These are phyloP conservation scores for Trichechus manatus DNA, from an alignment of 2,113 vertebrate species.

Conservation along the genomic window DNA sequence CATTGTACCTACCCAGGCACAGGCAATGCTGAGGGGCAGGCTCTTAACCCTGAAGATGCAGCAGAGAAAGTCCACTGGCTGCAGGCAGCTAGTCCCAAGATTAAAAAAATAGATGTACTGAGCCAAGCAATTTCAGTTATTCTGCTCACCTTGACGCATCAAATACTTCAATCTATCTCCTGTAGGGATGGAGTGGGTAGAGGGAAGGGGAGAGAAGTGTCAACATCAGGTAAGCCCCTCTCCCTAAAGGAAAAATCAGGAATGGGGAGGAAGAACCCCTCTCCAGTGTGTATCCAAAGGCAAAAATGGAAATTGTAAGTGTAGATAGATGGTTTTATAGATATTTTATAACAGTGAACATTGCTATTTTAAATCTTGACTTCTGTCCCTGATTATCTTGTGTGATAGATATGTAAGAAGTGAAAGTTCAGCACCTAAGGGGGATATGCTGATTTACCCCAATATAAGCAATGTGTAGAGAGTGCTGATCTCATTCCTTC, in stretches of 20 bases:
- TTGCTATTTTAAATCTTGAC: not conserved
- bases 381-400: not conserved
- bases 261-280: not conserved
- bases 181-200: not conserved
- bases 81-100: not conserved
- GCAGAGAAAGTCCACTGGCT: not conserved
- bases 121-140: not conserved
- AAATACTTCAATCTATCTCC: not conserved
- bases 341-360: not conserved
- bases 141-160: not conserved
- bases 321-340: not conserved
- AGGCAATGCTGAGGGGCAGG: not conserved
- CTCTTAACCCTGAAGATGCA: not conserved
- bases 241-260: not conserved
- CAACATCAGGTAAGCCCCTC: not conserved
- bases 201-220: not conserved
- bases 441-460: not conserved
- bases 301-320: not conserved
- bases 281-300: not conserved
- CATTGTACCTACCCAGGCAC: too few relatives aligned
- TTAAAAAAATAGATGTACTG: not conserved
- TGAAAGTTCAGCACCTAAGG: not conserved
- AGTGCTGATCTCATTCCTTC: too few relatives aligned
- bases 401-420: not conserved
- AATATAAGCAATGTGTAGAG: not conserved